A percentile compares a stretch with the other conserved stretches of the same genome.
phyloP scores from a whole-genome alignment of 2,888 invertebrate genomes.

The Meteorus cinctellus region DNA sequence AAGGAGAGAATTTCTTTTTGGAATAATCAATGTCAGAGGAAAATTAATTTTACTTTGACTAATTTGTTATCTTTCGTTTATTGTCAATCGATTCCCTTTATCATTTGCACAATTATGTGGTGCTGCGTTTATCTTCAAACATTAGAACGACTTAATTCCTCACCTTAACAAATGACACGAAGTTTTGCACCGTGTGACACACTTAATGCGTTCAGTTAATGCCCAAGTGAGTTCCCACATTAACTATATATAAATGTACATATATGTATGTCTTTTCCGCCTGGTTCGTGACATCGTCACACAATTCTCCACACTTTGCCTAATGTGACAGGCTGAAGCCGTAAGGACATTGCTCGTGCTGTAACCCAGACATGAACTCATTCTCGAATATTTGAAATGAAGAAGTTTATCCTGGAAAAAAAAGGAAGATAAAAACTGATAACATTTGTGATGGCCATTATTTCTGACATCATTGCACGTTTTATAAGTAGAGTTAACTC shows the following conservation, averaged over 20 bases:
- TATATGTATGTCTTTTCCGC: neutral
- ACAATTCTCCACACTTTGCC: neutral
- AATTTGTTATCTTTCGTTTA: too few relatives aligned
- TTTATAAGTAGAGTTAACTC: neutral
- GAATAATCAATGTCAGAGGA: too few relatives aligned
- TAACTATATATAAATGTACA: neutral
- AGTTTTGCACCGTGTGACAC: neutral
- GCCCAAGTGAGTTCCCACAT: neutral
- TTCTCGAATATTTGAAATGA: neutral
- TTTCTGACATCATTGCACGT: neutral
- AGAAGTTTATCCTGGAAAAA: neutral
- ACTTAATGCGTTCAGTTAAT: conserved; percentile 7
- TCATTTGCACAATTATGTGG: too few relatives aligned
- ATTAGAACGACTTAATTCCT: neutral
- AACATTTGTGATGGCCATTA: neutral
- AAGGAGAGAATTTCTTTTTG: too few relatives aligned
- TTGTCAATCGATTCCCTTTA: too few relatives aligned
- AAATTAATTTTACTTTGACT: too few relatives aligned
- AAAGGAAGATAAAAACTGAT: neutral
- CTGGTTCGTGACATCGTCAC: conserved; percentile 9
- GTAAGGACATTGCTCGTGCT: too few relatives aligned
- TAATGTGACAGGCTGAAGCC: neutral
- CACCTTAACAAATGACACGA: neutral
- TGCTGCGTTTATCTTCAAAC: too few relatives aligned
- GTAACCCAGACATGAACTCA: neutral